Base-by-base conservation (phyloP, 2,888 invertebrate species). In the Galeopsomyia nigrocyanea region DNA sequence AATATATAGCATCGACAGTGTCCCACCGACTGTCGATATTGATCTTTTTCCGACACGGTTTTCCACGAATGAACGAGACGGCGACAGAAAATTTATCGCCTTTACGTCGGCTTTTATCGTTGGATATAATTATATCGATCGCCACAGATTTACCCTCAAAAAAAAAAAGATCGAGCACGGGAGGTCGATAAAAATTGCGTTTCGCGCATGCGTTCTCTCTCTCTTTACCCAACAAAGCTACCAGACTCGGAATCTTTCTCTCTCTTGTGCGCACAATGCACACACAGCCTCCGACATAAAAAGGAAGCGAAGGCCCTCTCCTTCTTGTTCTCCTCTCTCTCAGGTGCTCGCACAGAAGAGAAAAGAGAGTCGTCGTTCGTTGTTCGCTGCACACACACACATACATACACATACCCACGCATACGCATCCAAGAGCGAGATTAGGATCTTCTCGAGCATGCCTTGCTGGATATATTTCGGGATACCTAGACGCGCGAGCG, bases 1-100 rank as follows among this genome's bases (percentile, higher is more conserved):
- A 22, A 10, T 63, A 65, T 50, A 74, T 51, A 31, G 68, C 26
- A 5, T 63, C 69, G 50, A 74, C 51, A 31, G 70, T 46, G 61
- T 71, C 66, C 74, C 62, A 69, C 67, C 56, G 22, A 6, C 3
- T 5, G 6, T n/a, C 49, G 68, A 73, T 73, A 73, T 73, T 73
- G 73, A 69, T 73, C 68, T 69, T 55, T 53, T 51, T 50, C 61
- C 56, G 58, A 46, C 14, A 46, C 14, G 5, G 19, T 14, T 66
- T 66, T 19, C 68, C 22, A 13, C 60, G 68, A 73, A 73, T 17
- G 22, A 13, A 57, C n/a, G 14, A 31, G 21, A n/a, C 5, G 31
- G 6, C 51, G n/a, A 51, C 3, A 55, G 19, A 21, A 68, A 65
- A 69, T 73, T 73, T 73, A 68, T 68, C 56, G 56, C 47, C 55